Evolutionary conservation across 2,113 vertebrate species (phyloP), one percentile per base, ranked within the genome.

Genomic region (Fregata magnificens): DNA sequence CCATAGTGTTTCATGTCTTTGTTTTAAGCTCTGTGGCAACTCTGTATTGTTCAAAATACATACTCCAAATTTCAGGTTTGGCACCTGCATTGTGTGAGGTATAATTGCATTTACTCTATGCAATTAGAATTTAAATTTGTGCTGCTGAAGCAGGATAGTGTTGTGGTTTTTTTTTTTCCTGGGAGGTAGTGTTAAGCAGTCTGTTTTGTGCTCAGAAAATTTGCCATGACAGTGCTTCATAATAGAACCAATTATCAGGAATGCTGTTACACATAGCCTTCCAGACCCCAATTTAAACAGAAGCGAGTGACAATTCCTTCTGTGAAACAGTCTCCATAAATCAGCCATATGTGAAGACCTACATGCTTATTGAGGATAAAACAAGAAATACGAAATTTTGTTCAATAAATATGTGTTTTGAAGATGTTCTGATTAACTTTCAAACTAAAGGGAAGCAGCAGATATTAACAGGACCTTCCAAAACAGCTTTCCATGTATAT

Each of bases 171-270:
- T 95, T 74, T n/a, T 95, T 95, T 80, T 32, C 65, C 87, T 90
- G 70, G 65, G 91, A 96, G 76, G 31, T 62, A 93, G 25, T 53
- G 52, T 86, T 94, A 92, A 95, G 90, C 90, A 96, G 96, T 84
- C 95, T 96, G 80, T 90, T 97, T 94, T 93, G 78, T 96, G 66
- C 90, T 95, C 31, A 11, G 87, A 97, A 98, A 98, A 97, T 97
- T 93, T 96, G 82, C 93, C 83, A 88, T 96, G 95, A 97, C 93
- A 94, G 78, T 89, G 59, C 80, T 98, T 98, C 95, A 95, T 97
- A 98, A 98, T 92, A 96, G 93, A 98, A 97, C 85, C 90, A 98
- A 98, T 98, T 97, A 98, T 97, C 88, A 97, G 90, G 93, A 97
- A 61, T 96, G 69, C 78, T 97, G 76, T 97, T 97, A 92, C 66